These are phyloP conservation scores for Acanthaster planci DNA, from an alignment of 35 echinoderm and acorn worm genomes.

Conservation along the genomic window DNA sequence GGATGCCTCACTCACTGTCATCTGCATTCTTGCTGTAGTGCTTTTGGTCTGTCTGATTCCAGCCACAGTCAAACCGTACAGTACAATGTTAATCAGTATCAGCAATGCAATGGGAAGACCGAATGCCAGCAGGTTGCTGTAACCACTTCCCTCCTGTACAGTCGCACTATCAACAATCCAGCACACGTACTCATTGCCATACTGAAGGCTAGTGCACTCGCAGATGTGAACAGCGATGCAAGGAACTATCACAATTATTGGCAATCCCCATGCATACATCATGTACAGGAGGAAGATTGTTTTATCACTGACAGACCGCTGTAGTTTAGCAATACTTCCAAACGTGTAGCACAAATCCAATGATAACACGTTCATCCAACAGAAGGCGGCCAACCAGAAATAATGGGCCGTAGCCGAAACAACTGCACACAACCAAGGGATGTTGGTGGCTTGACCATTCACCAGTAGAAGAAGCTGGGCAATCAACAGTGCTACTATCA, in stretches of 20 bases:
- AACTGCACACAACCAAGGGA: neutral
- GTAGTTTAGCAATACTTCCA: neutral
- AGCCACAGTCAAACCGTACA: slow-evolving; percentile 16
- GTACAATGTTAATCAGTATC: slow-evolving; percentile 41
- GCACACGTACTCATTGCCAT: slow-evolving; percentile 31
- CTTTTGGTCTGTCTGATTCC: slow-evolving; percentile 38
- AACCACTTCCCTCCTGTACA: too few relatives aligned
- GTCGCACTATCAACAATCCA: slow-evolving; percentile 35
- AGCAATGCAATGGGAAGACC: slow-evolving; percentile 23
- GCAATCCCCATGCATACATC: neutral
- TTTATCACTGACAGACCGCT: neutral
- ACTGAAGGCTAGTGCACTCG: neutral
- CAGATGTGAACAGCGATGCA: slow-evolving; percentile 29
- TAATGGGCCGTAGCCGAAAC: slow-evolving; percentile 29
- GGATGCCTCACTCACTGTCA: neutral
- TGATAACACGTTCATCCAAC: slow-evolving; percentile 21
- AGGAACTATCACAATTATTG: slow-evolving; percentile 19
- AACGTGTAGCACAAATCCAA: slow-evolving; percentile 43
- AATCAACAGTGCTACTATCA: slow-evolving; percentile 14
- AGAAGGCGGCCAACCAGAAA: slow-evolving; percentile 46
- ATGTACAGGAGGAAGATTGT: neutral
- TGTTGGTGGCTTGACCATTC: neutral
- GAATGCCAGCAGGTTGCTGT: slow-evolving; percentile 44
- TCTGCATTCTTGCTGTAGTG: slow-evolving; percentile 23
- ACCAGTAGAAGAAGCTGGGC: neutral